Evolutionary conservation across 64 coral and sea anemone genomes (phyloP).

Genomic region (Pachyseris speciosa): DNA sequence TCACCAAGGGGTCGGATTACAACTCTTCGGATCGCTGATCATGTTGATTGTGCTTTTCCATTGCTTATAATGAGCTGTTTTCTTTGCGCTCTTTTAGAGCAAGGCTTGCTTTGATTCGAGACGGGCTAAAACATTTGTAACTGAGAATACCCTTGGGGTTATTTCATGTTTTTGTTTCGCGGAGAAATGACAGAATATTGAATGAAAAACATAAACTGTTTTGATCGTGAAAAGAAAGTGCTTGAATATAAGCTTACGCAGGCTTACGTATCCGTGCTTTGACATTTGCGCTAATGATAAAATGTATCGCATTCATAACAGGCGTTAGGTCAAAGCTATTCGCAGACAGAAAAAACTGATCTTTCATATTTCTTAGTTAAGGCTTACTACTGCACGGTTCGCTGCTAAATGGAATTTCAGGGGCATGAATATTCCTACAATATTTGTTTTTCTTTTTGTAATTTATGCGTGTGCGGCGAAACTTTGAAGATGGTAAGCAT

Average conservation of each 20-base stretch:
- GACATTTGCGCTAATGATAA: background rate
- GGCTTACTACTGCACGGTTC: background rate
- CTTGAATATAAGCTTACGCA: too few relatives aligned
- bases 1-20: background rate
- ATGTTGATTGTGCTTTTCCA: background rate
- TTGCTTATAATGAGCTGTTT: background rate
- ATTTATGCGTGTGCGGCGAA: conserved; percentile 22
- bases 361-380: background rate
- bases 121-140: background rate
- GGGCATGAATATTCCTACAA: background rate
- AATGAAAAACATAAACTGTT: conserved; percentile 23
- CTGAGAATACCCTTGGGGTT: conserved; percentile 16
- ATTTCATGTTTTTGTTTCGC: background rate
- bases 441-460: background rate
- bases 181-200: conserved; percentile 24
- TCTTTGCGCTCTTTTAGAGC: background rate
- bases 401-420: background rate
- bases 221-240: conserved; percentile 12
- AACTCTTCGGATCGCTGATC: background rate
- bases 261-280: conserved; percentile 5
- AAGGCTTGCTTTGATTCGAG: background rate
- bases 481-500: conserved; percentile 43
- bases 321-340: background rate
- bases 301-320: background rate
- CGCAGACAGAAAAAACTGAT: background rate